Base-by-base conservation (phyloP, 1,140 invertebrate species). In the Acromyrmex charruanus region DNA sequence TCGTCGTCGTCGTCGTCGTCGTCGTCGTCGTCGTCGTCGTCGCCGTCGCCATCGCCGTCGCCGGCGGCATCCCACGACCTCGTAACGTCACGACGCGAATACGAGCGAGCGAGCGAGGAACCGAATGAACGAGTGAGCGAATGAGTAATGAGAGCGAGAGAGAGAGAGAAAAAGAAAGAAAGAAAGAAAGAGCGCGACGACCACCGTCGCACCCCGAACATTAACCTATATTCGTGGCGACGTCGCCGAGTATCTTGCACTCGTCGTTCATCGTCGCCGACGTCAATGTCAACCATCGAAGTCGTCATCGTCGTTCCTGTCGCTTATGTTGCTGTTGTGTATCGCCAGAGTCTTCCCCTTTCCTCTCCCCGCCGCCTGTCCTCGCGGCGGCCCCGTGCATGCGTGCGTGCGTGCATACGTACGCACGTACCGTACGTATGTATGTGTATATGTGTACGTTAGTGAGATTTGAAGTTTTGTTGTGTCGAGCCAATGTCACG, bases 391-490 rank as follows among this genome's bases (percentile, higher is more conserved):
- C 21, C 9, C 14, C 68, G 39, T 71, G 68, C 49, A n/a, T 53
- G 44, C 39, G 63, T 68, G 18, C 65, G 74, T 18, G n/a, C 72
- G 44, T 51, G 44, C 86, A 25, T 53, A 21, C 51, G 58, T 72
- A 35, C 49, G 84, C n/a, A 44, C 71, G 3, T 31, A 31, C 28
- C 51, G 58, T 72, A 35, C 49, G 75, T 28, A 44, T 63, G 65
- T 31, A 31, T 4, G 31, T 31, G 3, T 9, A 25, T 53, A 31
- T 80, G 68, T n/a, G 79, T 58, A 75, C 66, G 69, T 89, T 79
- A 81, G 65, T 85, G 88, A 58, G 87, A 91, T 93, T 91, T 91
- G 80, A 92, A 92, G 92, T 93, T 93, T 55, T 92, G 90, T 91
- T 90, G 86, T 92, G 85, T 84, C 85, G 82, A 86, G 53, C 90